A percentile compares a stretch with the other conserved stretches of the same genome.
These are phyloP conservation scores for Mellivora capensis DNA, from an alignment of 2,113 vertebrate genomes.

Conservation along the genomic window DNA sequence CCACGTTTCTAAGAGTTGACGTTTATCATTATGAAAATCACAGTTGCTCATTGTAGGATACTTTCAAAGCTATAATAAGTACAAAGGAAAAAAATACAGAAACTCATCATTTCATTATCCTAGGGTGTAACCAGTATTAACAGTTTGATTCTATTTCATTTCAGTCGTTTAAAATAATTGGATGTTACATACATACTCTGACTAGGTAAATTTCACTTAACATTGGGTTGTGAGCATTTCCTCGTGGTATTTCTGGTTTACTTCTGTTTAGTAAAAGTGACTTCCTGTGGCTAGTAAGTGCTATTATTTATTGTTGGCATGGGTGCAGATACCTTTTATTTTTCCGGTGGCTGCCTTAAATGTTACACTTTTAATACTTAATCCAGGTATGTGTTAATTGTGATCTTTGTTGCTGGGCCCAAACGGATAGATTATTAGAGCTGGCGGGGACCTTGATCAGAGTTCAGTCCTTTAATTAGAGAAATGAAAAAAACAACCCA, in stretches of 20 bases:
- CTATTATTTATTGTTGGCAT: constrained; percentile 6
- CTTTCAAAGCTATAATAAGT: not conserved
- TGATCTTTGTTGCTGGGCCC: not conserved
- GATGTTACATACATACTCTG: not conserved
- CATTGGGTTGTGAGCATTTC: not conserved
- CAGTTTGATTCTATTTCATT: not conserved
- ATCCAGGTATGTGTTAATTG: not conserved
- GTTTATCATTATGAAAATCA: constrained; percentile 21
- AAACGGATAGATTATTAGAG: constrained; percentile 1
- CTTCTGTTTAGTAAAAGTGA: not conserved
- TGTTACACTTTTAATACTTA: not conserved
- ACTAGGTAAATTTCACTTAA: not conserved
- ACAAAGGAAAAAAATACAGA: not conserved
- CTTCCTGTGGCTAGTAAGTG: not conserved
- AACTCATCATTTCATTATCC: not conserved
- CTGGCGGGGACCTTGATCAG: not conserved
- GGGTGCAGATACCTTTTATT: not conserved
- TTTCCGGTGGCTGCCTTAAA: not conserved
- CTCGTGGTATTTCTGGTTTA: not conserved
- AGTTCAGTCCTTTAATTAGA: constrained; percentile 36
- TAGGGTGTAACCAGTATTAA: not conserved
- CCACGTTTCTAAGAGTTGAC: not conserved
- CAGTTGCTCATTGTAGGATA: not conserved
- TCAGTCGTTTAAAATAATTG: not conserved
- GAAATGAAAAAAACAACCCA: constrained; percentile 36